Conservation (phyloP, 2,113 vertebrate genomes). For the Colius striatus region DNA sequence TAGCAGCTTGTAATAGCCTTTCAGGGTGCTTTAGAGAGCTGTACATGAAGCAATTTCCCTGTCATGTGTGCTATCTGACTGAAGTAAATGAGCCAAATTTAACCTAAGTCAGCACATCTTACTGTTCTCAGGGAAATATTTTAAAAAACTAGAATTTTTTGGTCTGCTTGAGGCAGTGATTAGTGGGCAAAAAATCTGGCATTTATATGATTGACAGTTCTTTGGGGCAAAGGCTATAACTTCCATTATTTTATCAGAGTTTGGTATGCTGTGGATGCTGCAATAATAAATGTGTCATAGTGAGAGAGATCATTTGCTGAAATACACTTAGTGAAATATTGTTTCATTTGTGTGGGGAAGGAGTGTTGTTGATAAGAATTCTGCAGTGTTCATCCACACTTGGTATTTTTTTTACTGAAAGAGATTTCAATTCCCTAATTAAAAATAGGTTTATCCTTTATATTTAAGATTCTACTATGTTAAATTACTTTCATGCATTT, state of each 20-base stretch:
- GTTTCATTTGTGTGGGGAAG: accelerated
- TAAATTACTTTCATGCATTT: background rate
- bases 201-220: background rate
- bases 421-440: background rate
- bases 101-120: background rate
- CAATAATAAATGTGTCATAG: background rate
- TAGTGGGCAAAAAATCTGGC: background rate
- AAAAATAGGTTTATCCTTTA: background rate
- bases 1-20: background rate
- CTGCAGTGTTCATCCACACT: background rate
- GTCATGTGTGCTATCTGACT: background rate
- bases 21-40: background rate
- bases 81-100: background rate
- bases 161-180: background rate
- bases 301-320: background rate
- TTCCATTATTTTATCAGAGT: background rate
- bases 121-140: background rate
- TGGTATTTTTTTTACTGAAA: background rate
- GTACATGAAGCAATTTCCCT: background rate
- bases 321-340: background rate
- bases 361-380: background rate
- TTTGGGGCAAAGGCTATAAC: background rate
- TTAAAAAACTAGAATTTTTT: background rate
- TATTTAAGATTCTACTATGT: background rate
- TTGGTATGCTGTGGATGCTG: background rate